A percentile compares a stretch with the other conserved stretches of the same genome.
Conservation (phyloP, 2,888 invertebrate genomes). For the Chymomyza amoena region DNA sequence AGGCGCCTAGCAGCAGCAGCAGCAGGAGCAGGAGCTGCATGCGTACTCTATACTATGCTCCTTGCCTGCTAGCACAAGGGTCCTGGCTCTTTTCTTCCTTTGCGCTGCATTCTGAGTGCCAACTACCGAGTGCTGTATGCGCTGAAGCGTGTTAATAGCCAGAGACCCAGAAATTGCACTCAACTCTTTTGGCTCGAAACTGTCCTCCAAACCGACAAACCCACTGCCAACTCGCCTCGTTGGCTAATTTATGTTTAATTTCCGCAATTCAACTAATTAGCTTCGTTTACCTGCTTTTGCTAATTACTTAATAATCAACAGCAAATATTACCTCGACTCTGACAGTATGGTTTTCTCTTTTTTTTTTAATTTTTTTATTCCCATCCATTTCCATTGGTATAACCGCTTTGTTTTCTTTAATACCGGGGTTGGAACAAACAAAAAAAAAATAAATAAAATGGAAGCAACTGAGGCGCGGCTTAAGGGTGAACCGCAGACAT, state of each 20-base stretch:
- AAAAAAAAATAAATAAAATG: neutral
- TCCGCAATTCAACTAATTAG: slow-evolving; percentile 31
- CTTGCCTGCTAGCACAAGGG: neutral
- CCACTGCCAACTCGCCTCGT: neutral
- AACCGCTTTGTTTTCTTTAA: neutral
- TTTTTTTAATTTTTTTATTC: neutral
- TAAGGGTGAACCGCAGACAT: neutral
- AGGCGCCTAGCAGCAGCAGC: slow-evolving; percentile 20
- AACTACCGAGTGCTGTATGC: slow-evolving; percentile 38
- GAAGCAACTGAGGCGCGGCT: neutral
- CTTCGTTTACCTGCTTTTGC: slow-evolving; percentile 30
- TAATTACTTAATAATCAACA: slow-evolving; percentile 41
- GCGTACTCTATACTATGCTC: neutral
- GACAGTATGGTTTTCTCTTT: neutral
- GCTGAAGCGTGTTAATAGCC: slow-evolving; percentile 59
- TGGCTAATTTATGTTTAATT: slow-evolving; percentile 18
- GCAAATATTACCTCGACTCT: neutral
- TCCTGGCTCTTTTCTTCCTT: slow-evolving; percentile 12
- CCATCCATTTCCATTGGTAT: neutral
- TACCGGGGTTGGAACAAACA: neutral
- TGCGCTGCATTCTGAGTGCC: slow-evolving; percentile 16
- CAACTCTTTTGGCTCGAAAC: slow-evolving; percentile 25
- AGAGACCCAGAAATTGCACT: slow-evolving; percentile 17
- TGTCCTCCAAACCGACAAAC: neutral
- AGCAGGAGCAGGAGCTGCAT: neutral